Evolutionary conservation across 2,888 invertebrate species (phyloP).

Genomic region (Plusia festucae): DNA sequence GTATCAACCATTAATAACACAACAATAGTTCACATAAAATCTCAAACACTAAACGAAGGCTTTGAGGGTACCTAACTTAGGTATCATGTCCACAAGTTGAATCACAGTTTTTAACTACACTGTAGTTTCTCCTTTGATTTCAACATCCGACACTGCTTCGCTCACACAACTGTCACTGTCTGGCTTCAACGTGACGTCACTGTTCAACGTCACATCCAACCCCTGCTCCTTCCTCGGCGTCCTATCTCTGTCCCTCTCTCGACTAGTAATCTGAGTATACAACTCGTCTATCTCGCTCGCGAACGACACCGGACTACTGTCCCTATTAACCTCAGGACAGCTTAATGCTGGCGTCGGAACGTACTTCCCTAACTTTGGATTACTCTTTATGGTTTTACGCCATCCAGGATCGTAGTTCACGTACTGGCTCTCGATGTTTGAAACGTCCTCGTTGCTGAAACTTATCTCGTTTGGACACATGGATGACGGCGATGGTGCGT

Average conservation of each 20-base stretch:
- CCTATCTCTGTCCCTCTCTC: constrained; percentile 74
- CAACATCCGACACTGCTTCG: constrained; percentile 82
- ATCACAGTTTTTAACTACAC: constrained; percentile 63
- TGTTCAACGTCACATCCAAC: constrained; percentile 80
- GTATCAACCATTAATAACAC: constrained; percentile 38
- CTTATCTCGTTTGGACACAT: constrained; percentile 87
- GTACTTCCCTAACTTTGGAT: constrained; percentile 81
- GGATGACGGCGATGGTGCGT: constrained; percentile 90
- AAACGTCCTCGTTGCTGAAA: constrained; percentile 86
- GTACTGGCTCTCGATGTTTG: constrained; percentile 87
- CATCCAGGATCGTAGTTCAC: constrained; percentile 89
- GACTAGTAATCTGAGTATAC: constrained; percentile 91
- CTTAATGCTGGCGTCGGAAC: constrained; percentile 82
- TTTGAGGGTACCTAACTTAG: constrained; percentile 40
- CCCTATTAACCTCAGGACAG: constrained; percentile 84
- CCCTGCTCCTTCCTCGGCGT: constrained; percentile 72
- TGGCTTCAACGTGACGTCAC: constrained; percentile 84
- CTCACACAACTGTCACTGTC: constrained; percentile 87
- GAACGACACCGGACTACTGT: constrained; percentile 82
- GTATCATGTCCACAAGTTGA: constrained; percentile 42
- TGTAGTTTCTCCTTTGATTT: constrained; percentile 80
- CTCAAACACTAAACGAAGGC: constrained; percentile 46
- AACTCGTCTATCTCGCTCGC: constrained; percentile 91
- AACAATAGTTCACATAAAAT: constrained; percentile 36
- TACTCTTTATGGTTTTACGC: constrained; percentile 82